Base-by-base conservation (phyloP, 92 coral and sea anemone genomes). In the Phenganax marumi region DNA sequence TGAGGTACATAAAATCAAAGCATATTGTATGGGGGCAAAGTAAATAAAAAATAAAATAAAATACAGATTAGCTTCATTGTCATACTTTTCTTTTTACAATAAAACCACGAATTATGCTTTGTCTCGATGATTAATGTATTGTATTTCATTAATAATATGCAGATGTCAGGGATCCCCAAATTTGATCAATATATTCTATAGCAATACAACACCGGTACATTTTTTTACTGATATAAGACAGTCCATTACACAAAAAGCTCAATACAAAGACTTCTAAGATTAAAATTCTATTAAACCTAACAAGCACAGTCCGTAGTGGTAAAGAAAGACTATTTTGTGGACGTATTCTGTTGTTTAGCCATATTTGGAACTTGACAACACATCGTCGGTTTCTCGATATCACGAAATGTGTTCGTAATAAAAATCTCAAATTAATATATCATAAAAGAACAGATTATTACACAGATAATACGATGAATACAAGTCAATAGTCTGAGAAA, bases 281-380 rank as follows among this genome's bases (percentile, higher is more conserved):
- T 1, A 33, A 33, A 62, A 19, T 62, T 19, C 68, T 21, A 62
- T 62, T 62, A 11, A 12, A 12, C 14, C 17, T 66, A 25, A 25
- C 17, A 66, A 33, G 14, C 26, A 49, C 14, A 66, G 43, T 7
- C 26, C 43, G n/a, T 66, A 49, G 72, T 19, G 49, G 49, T 66
- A 66, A 23, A 66, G 72, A 66, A 66, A 62, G 48, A 10, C 72
- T 46, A 4, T 7, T 50, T 19, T 7, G 8, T 24, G 58, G 57
- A 72, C 47, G 50, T 33, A 50, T 3, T 2, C 19, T 52, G 47
- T 14, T 22, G 39, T 47, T 72, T 48, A 17, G 26, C 43, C 56
- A 24, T 21, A 24, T 26, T 46, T 10, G 22, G 21, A 26, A 24
- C 77, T 47, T 72, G 77, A 55, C 77, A 72, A 72, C 77, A 48